Conservation (phyloP, 2,113 vertebrate genomes). For the Jacana jacana region DNA sequence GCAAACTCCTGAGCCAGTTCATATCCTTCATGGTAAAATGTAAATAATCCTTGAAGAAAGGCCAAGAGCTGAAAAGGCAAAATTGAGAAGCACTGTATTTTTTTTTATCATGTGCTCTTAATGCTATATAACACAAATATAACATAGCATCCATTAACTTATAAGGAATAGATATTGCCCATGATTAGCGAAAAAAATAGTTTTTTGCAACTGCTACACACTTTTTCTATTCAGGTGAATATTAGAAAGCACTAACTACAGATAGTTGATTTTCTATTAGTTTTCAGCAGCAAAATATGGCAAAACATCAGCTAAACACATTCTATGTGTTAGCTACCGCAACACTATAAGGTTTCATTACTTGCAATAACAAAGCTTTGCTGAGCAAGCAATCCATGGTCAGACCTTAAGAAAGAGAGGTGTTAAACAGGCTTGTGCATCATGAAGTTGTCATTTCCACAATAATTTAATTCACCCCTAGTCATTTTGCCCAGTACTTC, state of each 20-base stretch:
- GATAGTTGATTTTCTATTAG: neutral
- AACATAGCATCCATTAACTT: neutral
- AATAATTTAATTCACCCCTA: neutral
- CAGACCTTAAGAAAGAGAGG: neutral
- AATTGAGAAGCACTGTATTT: neutral
- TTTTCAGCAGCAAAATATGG: neutral
- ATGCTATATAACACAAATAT: neutral
- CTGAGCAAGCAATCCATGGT: neutral
- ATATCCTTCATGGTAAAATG: conserved; percentile 98
- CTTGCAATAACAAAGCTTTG: neutral
- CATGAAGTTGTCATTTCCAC: neutral
- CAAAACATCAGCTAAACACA: neutral
- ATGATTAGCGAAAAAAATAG: neutral
- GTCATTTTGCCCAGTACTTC: neutral
- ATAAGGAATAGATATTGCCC: neutral
- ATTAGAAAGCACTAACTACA: neutral
- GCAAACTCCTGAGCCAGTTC: conserved; percentile 96
- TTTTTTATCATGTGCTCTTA: neutral
- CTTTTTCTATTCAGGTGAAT: neutral
- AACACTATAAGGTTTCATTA: neutral
- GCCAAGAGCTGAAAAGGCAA: conserved; percentile 88
- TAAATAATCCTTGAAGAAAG: conserved; percentile 97
- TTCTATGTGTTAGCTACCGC: neutral
- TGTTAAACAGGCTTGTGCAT: neutral
- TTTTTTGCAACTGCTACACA: neutral